Conservation (phyloP, 2,113 vertebrate species). For the Chrysochloris asiatica region DNA sequence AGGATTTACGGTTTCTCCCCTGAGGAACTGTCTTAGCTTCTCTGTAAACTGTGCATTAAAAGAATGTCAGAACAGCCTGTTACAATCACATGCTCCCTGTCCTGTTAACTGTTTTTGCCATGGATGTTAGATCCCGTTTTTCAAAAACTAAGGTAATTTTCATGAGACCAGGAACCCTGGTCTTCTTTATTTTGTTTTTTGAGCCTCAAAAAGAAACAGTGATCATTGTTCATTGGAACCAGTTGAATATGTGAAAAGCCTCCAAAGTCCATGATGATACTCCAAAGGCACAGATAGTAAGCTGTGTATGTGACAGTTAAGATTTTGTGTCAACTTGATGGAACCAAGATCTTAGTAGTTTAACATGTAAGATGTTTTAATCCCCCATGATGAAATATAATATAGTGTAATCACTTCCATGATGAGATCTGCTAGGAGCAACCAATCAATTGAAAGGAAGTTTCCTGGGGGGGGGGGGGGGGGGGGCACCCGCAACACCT, state of each 20-base stretch:
- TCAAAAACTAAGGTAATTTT: too few relatives aligned
- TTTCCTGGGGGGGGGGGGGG: too few relatives aligned
- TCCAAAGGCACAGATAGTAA: background rate
- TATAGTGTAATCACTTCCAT: too few relatives aligned
- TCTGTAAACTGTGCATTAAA: background rate
- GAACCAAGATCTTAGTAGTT: too few relatives aligned
- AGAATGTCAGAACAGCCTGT: background rate
- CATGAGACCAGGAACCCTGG: too few relatives aligned
- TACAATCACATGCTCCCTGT: background rate
- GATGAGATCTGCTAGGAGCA: too few relatives aligned
- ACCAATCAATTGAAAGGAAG: too few relatives aligned
- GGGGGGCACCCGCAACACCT: too few relatives aligned
- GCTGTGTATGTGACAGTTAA: too few relatives aligned
- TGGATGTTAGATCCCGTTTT: background rate
- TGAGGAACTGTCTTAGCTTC: background rate
- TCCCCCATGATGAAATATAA: too few relatives aligned
- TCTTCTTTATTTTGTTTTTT: slow-evolving; percentile 22
- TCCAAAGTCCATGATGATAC: background rate
- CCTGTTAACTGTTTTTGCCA: background rate
- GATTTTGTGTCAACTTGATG: too few relatives aligned
- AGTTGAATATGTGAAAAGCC: background rate
- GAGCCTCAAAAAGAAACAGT: background rate
- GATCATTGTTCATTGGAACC: background rate
- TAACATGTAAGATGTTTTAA: too few relatives aligned
- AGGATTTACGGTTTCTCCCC: background rate